Evolutionary conservation across 2,888 invertebrate species (phyloP), one percentile per base, ranked within the genome.

Genomic region (Drosophila trichaetosa): DNA sequence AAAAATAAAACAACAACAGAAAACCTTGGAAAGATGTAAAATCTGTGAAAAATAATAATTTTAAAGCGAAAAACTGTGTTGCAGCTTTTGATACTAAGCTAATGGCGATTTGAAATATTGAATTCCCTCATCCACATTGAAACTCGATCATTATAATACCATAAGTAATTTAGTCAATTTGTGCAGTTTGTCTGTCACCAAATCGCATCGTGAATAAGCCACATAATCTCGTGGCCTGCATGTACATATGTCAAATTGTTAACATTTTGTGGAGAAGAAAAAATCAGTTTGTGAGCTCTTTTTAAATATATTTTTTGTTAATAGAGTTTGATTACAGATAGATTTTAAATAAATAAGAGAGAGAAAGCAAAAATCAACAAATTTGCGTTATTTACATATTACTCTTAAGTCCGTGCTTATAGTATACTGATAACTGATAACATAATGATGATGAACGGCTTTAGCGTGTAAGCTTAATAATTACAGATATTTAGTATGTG

Each of bases 21-120:
- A 59, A 27, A 18, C 33, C 33, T 21, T 24, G 4, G 2, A 18
- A 27, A n/a, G 16, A 42, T 31, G 4, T 42, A 16, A 18, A 31
- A 52, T 21, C 34, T 16, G 33, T 2, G 48, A 33, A 65, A 69
- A 31, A 13, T 10, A 73, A 62, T 54, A 33, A 53, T 38, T 46
- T 40, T 33, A 46, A 31, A 51, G 13, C n/a, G 40, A 33, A 24
- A 21, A 57, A 72, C 40, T 54, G 70, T 49, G 62, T 62, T 62
- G 46, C 34, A 36, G 36, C 36, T 61, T 56, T 62, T 70, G 62
- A 33, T 49, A n/a, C 40, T 36, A 40, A 40, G 46, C 52, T 63
- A 58, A 71, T 63, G 53, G 40, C 53, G 27, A 13, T 13, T 18
- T 36, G n/a, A 13, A n/a, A 38, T 24, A 56, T 56, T 56, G 27